These are phyloP conservation scores for Ameiurus melas DNA, from an alignment of 2,113 vertebrate species.

Conservation along the genomic window DNA sequence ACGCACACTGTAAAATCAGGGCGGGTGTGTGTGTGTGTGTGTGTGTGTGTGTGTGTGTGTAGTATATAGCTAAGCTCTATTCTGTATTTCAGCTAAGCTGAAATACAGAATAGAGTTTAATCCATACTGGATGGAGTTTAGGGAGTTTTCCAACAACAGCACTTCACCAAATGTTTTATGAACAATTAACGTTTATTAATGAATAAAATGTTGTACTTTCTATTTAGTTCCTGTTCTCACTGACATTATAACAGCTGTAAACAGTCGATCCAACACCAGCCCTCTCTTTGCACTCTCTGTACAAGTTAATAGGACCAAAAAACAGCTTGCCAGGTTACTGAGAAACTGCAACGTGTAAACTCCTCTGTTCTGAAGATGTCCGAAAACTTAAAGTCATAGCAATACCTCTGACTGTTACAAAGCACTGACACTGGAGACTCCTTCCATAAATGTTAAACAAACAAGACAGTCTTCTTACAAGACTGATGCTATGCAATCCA, in stretches of 20 bases:
- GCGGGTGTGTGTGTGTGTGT: neutral
- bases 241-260: neutral
- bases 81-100: too few species aligned
- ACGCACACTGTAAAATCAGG: slow-evolving; percentile 41
- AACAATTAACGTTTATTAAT: neutral
- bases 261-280: neutral
- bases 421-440: neutral
- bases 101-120: neutral
- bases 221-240: neutral
- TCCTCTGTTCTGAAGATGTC: neutral
- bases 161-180: neutral
- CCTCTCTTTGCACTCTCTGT: neutral
- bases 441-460: neutral
- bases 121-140: neutral
- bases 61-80: too few species aligned
- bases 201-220: neutral
- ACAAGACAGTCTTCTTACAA: neutral
- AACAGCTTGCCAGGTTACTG: neutral
- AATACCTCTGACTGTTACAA: too few species aligned
- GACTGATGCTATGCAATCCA: neutral
- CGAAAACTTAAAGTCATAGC: too few species aligned
- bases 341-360: neutral
- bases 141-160: neutral
- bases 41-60: too few species aligned
- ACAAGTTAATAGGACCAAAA: neutral